Evolutionary conservation across 2,113 vertebrate genomes (phyloP).

Genomic region (Hypocryptadius cinnamomeus): DNA sequence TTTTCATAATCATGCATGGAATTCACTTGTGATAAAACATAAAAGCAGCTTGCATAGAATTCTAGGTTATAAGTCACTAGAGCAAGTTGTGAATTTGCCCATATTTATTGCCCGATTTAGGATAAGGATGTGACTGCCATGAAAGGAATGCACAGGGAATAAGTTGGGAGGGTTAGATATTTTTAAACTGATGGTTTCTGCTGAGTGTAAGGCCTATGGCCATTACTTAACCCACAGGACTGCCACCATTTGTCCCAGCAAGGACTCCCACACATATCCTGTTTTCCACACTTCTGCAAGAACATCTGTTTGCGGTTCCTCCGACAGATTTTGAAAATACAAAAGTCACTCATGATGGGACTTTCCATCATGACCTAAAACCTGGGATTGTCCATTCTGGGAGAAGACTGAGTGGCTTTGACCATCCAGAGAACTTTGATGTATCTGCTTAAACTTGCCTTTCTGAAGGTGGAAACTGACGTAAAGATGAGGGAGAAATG

Average conservation of each 20-base stretch:
- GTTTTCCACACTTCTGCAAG: conserved; percentile 24
- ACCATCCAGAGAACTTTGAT: not conserved
- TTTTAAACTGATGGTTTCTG: conserved; percentile 11
- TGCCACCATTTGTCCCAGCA: not conserved
- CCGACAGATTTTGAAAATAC: not conserved
- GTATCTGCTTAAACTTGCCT: not conserved
- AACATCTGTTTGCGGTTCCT: conserved; percentile 41
- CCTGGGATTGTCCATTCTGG: not conserved
- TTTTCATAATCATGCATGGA: not conserved
- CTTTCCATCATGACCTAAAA: conserved; percentile 6
- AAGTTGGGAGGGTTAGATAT: not conserved
- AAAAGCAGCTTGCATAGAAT: not conserved
- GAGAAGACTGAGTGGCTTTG: not conserved
- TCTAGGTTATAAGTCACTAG: conserved; percentile 25
- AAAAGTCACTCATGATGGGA: not conserved
- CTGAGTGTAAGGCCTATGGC: not conserved
- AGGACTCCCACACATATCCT: conserved; percentile 59
- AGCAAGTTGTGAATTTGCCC: conserved; percentile 9
- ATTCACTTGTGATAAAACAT: conserved; percentile 23
- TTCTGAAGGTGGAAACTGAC: not conserved
- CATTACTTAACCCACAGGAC: not conserved
- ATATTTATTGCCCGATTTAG: not conserved
- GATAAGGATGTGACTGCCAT: conserved; percentile 30
- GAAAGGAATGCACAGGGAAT: conserved; percentile 28
- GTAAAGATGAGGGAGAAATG: not conserved